Base-by-base conservation (phyloP, 1,140 invertebrate species). In the Pseudomyrmex concolor region DNA sequence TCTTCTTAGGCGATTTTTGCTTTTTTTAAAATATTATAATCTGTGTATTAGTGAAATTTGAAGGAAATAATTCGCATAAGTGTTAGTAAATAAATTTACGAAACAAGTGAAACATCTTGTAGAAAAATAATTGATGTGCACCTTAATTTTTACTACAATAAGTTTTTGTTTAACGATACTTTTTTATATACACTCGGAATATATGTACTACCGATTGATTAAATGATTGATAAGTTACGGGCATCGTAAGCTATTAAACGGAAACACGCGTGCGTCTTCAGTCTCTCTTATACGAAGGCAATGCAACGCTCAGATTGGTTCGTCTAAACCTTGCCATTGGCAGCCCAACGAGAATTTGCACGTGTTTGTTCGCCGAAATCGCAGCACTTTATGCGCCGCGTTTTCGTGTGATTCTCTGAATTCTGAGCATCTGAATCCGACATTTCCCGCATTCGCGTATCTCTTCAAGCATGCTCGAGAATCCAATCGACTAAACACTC, bases 391-490 rank as follows among this genome's bases (percentile, higher is more conserved):
- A 19, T 13, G 13, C 17, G 15, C 55, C 19, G 59, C 66, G 22
- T 50, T 22, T 4, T 34, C 60, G 57, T 22, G 60, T 25, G 59
- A 62, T 74, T 74, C 50, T 7, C 19, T 15, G n/a, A 82, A 74
- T 82, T 64, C 70, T 57, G n/a, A 51, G 22, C 15, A 17, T 34
- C 17, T 17, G 48, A 70, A 22, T 60, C 34, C 76, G 54, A 15
- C 43, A 60, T 71, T 70, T 60, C 50, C 17, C 13, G 55, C 57
- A 62, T 54, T 67, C 74, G 45, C 66, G 54, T 57, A 70, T 70
- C 76, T 60, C 45, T 80, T 70, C 68, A 55, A 72, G 50, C 17
- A 86, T 86, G 83, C 43, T 73, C 17, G 83, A 57, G n/a, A 59
- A 67, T 67, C 15, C n/a, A 4, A 8, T 25, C 43, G 13, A 50